These are phyloP conservation scores for Progne subis DNA, from an alignment of 2,113 vertebrate species.

Conservation along the genomic window DNA sequence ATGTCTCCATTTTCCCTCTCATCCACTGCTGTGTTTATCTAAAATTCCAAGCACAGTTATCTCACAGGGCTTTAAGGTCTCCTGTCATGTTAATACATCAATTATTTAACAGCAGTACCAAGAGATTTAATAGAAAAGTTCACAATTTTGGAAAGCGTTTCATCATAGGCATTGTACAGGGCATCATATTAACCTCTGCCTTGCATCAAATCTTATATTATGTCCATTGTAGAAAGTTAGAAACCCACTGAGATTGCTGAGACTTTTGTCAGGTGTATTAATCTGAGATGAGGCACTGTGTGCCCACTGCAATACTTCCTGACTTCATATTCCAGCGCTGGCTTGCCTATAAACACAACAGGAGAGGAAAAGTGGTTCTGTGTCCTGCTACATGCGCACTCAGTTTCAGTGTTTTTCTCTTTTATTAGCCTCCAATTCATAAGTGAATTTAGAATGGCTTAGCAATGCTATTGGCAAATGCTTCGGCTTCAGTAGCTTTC, in stretches of 20 bases:
- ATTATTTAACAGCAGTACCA: not conserved
- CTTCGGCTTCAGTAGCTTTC: not conserved
- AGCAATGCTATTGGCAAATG: not conserved
- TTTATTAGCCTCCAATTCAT: not conserved
- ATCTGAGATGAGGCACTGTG: not conserved
- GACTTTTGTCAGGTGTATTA: not conserved
- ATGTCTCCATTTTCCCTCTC: not conserved
- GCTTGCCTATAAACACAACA: not conserved
- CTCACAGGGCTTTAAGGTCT: not conserved
- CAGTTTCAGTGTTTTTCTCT: not conserved
- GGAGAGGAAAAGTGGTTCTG: not conserved
- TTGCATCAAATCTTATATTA: not conserved
- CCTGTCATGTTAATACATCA: not conserved
- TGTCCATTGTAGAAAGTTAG: not conserved
- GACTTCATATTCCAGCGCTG: not conserved
- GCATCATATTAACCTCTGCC: not conserved
- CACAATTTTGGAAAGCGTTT: not conserved
- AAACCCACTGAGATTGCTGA: not conserved
- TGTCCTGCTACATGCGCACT: not conserved
- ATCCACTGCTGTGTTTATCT: not conserved
- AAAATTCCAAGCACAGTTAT: not conserved
- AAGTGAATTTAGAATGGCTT: not conserved
- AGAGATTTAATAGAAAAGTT: not conserved
- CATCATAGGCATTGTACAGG: not conserved
- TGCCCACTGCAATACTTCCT: not conserved